Evolutionary conservation across 2,113 vertebrate species (phyloP), one percentile per base, ranked within the genome.

Genomic region (Pachycephala philippinensis): DNA sequence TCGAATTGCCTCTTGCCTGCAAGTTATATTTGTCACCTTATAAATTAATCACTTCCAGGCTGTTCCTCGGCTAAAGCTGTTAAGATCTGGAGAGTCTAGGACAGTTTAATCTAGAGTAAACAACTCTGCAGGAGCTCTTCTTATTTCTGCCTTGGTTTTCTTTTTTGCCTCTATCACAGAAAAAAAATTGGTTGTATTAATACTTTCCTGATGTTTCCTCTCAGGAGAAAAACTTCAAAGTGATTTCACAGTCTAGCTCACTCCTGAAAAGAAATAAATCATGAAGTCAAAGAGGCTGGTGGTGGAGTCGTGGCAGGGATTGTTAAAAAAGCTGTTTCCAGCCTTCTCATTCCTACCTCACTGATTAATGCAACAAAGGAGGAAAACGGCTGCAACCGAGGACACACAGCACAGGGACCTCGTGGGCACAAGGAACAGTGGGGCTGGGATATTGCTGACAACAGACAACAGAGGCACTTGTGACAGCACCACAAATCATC

Each of bases 201-300:
- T 95, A 93, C 81, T 92, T 95, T 85, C 74, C 81, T 75, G 87
- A 92, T 94, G 78, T 96, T 96, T 95, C 74, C 3, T 94, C 91
- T 95, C 89, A 88, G 94, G 95, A 96, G 91, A 75, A 90, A 94
- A 95, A 95, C 89, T 97, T 93, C 96, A 96, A 89, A 96, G 94
- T 95, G 91, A 97, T 97, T 97, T 97, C 95, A 95, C 8, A 49
- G 95, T 94, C 94, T 92, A 72, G 90, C 88, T 95, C 96, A 92
- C 93, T 70, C 72, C 89, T 96, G 93, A 94, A 92, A 92, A 95
- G 96, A 90, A 92, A 97, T 96, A 96, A 95, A 96, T 97, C 92
- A 88, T 4, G 1, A 89, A 93, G 72, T 86, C 93, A 91, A 95
- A 94, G 87, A 83, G 84, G 64, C 79, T 94, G 77, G 45, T 94